A percentile compares a stretch with the other conserved stretches of the same genome.
phyloP scores from a whole-genome alignment of 2,888 invertebrate species.

The Clitarchus hookeri region DNA sequence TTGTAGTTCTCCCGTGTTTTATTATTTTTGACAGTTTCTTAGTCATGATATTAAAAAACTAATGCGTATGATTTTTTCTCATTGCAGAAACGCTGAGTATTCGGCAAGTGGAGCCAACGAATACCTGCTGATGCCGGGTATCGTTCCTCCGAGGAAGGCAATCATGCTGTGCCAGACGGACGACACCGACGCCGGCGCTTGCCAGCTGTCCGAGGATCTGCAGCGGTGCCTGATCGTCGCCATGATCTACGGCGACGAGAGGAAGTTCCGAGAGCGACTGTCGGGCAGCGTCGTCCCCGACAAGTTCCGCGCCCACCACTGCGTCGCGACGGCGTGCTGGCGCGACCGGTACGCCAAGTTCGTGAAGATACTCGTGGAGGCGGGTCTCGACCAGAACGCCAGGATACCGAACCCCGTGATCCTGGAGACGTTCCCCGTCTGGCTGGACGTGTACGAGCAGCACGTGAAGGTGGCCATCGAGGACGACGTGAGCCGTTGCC shows the following conservation, averaged over 20 bases:
- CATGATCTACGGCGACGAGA: not conserved
- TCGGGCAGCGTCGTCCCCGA: not conserved
- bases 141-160: not conserved
- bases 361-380: not conserved
- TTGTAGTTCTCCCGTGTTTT: too few relatives aligned
- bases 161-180: not conserved
- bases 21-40: too few relatives aligned
- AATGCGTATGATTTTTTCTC: not conserved
- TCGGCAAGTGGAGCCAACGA: not conserved
- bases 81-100: not conserved
- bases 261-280: not conserved
- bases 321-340: constrained; percentile 19
- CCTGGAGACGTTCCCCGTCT: constrained; percentile 16
- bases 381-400: constrained; percentile 17
- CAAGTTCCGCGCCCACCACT: not conserved
- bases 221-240: constrained; percentile 3
- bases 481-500: not conserved
- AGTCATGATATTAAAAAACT: too few relatives aligned
- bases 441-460: not conserved
- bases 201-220: not conserved
- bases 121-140: not conserved
- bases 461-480: not conserved
- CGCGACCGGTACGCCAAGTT: not conserved
- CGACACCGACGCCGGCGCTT: not conserved
- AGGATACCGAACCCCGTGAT: not conserved